These are phyloP conservation scores for Thysanoteuthis rhombus DNA, from an alignment of 2,888 invertebrate species.

Conservation along the genomic window DNA sequence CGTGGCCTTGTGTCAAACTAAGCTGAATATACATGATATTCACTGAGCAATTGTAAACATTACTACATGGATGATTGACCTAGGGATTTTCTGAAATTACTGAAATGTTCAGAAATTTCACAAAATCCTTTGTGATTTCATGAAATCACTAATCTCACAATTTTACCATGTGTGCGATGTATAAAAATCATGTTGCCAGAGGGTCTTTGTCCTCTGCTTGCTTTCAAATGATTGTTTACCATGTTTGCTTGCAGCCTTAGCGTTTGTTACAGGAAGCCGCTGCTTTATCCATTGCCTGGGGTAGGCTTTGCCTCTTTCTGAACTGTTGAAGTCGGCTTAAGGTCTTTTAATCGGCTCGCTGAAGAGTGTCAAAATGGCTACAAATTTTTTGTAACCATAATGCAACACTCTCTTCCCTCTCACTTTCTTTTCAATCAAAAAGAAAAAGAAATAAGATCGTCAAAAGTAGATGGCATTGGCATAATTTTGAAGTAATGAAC, in stretches of 20 bases:
- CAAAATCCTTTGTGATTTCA: too few species aligned
- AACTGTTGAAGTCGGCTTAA: not conserved
- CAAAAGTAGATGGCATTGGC: not conserved
- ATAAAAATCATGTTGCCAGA: not conserved
- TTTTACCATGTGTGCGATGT: too few species aligned
- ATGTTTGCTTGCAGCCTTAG: not conserved
- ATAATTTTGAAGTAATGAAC: not conserved
- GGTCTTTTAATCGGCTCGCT: not conserved
- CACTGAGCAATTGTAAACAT: too few species aligned
- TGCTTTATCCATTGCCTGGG: not conserved
- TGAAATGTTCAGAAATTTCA: too few species aligned
- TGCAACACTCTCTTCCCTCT: not conserved
- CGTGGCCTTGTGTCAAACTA: too few species aligned
- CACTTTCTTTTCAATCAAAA: not conserved
- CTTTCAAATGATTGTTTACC: not conserved
- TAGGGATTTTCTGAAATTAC: too few species aligned
- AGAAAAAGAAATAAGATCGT: not conserved
- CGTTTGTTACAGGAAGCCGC: not conserved
- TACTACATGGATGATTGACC: too few species aligned
- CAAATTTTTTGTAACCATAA: not conserved
- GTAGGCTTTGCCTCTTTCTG: not conserved
- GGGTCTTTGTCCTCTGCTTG: not conserved
- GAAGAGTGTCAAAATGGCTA: not conserved
- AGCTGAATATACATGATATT: too few species aligned
- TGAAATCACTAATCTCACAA: too few species aligned